Evolutionary conservation across 2,113 vertebrate genomes (phyloP).

Genomic region (Coptodon rendalli): DNA sequence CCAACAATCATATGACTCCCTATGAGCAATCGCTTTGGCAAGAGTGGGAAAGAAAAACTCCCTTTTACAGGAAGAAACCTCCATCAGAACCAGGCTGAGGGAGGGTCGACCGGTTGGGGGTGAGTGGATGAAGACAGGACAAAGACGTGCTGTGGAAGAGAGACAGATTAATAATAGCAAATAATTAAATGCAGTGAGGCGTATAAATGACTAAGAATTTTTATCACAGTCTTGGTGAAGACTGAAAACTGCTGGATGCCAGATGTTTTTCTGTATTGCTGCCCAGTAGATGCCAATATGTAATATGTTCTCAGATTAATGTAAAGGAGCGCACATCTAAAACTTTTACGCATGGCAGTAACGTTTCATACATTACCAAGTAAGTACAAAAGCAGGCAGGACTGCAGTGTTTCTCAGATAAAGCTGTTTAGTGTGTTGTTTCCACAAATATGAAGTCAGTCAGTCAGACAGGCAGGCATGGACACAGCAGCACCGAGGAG

Average conservation of each 20-base stretch:
- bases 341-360: neutral
- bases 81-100: neutral
- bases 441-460: neutral
- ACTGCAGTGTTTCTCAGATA: neutral
- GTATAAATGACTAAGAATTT: neutral
- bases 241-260: neutral
- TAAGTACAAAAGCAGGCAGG: neutral
- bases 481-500: neutral
- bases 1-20: neutral
- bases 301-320: neutral
- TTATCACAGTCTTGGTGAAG: neutral
- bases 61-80: neutral
- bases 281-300: neutral
- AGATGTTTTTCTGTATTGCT: neutral
- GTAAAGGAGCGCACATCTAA: neutral
- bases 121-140: neutral
- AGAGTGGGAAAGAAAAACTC: neutral
- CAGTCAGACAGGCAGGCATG: neutral
- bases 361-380: neutral
- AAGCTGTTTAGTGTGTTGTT: neutral
- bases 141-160: neutral
- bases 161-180: neutral
- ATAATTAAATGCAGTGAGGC: neutral
- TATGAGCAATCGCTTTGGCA: neutral
- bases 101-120: rapidly evolving